These are phyloP conservation scores for Paraplagusia blochii DNA, from an alignment of 2,113 vertebrate genomes.

Conservation along the genomic window DNA sequence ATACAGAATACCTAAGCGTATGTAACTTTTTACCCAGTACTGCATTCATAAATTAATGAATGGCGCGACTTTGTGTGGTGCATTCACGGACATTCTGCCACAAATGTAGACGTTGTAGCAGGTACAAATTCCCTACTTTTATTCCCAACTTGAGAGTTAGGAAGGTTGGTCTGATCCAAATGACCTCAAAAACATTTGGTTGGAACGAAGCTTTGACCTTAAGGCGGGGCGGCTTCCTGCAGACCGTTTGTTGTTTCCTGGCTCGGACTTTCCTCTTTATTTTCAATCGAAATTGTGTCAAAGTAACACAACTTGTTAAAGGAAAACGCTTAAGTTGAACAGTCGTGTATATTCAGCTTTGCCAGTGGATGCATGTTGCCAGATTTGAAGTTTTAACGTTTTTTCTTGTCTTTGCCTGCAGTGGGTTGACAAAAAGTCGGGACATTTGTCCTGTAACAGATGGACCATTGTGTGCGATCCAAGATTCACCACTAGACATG, in stretches of 20 bases:
- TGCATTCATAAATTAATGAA: background rate
- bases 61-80: background rate
- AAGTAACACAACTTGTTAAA: too few species aligned
- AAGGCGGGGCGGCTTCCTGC: too few species aligned
- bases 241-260: too few species aligned
- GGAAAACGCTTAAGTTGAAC: too few species aligned
- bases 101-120: background rate
- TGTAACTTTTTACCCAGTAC: too few species aligned
- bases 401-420: constrained; percentile 9
- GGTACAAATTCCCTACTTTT: background rate
- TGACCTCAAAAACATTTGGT: background rate
- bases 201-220: background rate
- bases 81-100: background rate
- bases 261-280: too few species aligned
- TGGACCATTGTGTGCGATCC: constrained; percentile 64
- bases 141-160: too few species aligned
- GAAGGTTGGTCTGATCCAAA: background rate
- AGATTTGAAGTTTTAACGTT: background rate
- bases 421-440: constrained; percentile 24
- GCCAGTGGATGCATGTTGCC: too few species aligned
- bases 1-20: too few species aligned
- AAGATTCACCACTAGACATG: constrained; percentile 54
- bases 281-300: too few species aligned
- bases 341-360: too few species aligned
- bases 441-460: constrained; percentile 58